Evolutionary conservation across 2,113 vertebrate genomes (phyloP).

Genomic region (Mus spicilegus): DNA sequence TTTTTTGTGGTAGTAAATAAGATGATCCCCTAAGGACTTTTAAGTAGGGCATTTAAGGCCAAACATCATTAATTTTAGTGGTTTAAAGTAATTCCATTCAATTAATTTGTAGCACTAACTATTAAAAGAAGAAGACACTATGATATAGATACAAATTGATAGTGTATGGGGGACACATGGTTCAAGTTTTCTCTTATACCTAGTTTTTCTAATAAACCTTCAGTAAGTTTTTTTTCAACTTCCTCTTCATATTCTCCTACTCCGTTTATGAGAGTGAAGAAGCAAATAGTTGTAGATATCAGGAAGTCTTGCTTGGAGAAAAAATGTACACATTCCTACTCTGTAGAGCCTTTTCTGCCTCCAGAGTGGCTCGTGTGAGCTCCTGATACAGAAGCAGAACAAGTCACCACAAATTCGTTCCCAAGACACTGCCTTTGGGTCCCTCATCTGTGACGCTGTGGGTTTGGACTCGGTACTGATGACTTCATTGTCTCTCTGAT

Average conservation of each 20-base stretch:
- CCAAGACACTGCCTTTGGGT: background rate
- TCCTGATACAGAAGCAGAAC: background rate
- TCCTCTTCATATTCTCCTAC: constrained; percentile 24
- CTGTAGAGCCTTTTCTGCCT: background rate
- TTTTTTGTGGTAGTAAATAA: background rate
- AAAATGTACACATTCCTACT: background rate
- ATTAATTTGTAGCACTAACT: background rate
- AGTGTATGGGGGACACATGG: background rate
- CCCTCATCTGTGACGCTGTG: background rate
- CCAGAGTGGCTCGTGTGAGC: background rate
- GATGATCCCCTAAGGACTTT: background rate
- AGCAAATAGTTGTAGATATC: background rate
- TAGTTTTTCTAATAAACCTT: constrained; percentile 30
- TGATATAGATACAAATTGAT: background rate
- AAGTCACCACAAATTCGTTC: background rate
- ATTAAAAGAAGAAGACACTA: background rate
- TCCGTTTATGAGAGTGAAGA: background rate
- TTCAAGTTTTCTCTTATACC: background rate
- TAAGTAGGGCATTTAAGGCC: background rate
- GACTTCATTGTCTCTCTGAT: background rate
- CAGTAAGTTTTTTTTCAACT: background rate
- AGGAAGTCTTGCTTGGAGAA: constrained; percentile 13
- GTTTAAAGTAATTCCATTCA: constrained; percentile 8
- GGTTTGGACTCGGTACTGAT: background rate
- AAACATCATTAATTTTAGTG: constrained; percentile 27